A percentile compares a stretch with the other conserved stretches of the same genome.
These are phyloP conservation scores for Polylopha cassiicola DNA, from an alignment of 2,888 invertebrate species.

Conservation along the genomic window DNA sequence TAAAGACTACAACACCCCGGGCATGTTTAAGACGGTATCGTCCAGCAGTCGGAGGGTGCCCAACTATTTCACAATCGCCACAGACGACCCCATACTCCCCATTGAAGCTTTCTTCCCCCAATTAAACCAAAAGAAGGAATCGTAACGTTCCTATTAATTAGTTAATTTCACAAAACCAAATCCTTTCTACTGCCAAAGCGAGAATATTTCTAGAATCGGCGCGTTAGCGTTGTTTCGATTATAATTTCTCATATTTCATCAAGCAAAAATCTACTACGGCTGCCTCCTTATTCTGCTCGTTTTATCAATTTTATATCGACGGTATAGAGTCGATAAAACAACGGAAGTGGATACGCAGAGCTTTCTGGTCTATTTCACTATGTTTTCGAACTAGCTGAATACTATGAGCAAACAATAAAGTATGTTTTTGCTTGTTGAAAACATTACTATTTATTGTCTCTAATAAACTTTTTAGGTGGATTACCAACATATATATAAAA, in stretches of 20 bases:
- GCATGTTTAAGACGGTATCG: slow-evolving; percentile 82
- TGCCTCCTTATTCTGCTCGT: slow-evolving; percentile 16
- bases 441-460: slow-evolving; percentile 23
- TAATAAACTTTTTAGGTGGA: slow-evolving; percentile 19
- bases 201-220: slow-evolving; percentile 21
- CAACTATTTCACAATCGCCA: slow-evolving; percentile 84
- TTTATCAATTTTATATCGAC: slow-evolving; percentile 10
- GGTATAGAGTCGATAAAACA: slow-evolving; percentile 10
- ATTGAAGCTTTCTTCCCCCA: slow-evolving; percentile 89
- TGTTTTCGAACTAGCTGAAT: slow-evolving; percentile 12
- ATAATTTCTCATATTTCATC: slow-evolving; percentile 13
- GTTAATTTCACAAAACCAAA: slow-evolving; percentile 54
- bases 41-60: slow-evolving; percentile 80
- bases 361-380: slow-evolving; percentile 7
- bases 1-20: slow-evolving; percentile 83
- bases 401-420: slow-evolving; percentile 16
- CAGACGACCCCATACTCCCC: slow-evolving; percentile 87
- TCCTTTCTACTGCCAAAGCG: slow-evolving; percentile 66
- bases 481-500: slow-evolving; percentile 10
- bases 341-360: slow-evolving; percentile 16
- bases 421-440: slow-evolving; percentile 23
- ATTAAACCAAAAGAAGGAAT: slow-evolving; percentile 79
- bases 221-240: slow-evolving; percentile 9
- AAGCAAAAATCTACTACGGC: slow-evolving; percentile 21
- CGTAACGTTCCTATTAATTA: slow-evolving; percentile 50